Percentiles rank a stretch among this genome's conserved stretches.
phyloP scores from a whole-genome alignment of 2,888 invertebrate species.

The Eubasilissa splendida region DNA sequence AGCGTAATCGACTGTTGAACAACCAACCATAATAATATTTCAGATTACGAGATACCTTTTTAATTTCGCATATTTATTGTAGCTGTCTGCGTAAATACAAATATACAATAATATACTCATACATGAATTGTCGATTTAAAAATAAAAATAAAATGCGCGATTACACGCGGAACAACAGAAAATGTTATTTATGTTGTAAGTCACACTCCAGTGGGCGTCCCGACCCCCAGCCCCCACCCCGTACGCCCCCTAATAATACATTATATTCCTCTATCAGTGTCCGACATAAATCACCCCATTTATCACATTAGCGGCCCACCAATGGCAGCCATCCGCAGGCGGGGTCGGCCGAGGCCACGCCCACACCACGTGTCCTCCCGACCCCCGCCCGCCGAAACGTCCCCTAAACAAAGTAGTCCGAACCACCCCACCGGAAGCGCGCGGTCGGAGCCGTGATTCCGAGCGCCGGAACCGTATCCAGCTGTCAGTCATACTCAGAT shows the following conservation, averaged over 20 bases:
- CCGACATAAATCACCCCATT: constrained; percentile 56
- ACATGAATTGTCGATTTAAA: too few relatives aligned
- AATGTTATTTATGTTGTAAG: constrained; percentile 19
- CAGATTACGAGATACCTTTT: too few relatives aligned
- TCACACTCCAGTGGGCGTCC: constrained; percentile 24
- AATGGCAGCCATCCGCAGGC: constrained; percentile 45
- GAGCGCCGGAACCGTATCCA: background rate
- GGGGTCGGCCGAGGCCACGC: constrained; percentile 41
- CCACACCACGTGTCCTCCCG: constrained; percentile 62
- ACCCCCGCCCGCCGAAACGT: constrained; percentile 17
- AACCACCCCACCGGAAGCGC: constrained; percentile 7
- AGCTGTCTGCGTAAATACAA: too few relatives aligned
- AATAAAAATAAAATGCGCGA: background rate
- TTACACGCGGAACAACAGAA: constrained; percentile 30
- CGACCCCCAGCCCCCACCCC: constrained; percentile 4
- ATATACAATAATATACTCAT: too few relatives aligned
- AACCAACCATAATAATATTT: too few relatives aligned
- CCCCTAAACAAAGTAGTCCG: constrained; percentile 22
- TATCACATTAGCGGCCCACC: constrained; percentile 54
- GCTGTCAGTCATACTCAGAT: too few relatives aligned
- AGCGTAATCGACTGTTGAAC: too few relatives aligned
- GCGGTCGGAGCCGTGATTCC: constrained; percentile 1
- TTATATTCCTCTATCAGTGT: constrained; percentile 57
- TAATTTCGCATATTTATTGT: too few relatives aligned
- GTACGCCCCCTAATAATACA: constrained; percentile 55